Conservation (phyloP, 2,888 invertebrate genomes). For the Yponomeuta plumbellus region DNA sequence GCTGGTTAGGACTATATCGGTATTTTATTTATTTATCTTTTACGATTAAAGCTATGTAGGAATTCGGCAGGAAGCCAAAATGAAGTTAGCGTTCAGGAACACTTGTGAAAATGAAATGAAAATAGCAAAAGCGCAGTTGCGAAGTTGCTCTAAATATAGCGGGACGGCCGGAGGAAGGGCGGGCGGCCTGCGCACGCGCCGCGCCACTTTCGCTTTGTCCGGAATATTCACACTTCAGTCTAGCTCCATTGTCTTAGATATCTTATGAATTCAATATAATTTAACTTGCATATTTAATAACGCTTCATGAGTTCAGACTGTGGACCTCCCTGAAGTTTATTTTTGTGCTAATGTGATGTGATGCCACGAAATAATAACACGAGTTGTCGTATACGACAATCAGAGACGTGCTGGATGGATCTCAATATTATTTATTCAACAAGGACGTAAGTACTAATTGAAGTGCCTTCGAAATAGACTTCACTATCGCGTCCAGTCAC, state of each 20-base stretch:
- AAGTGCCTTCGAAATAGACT: not conserved
- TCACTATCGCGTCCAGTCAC: not conserved
- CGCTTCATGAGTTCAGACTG: not conserved
- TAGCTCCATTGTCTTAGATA: not conserved
- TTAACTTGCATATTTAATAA: slow-evolving; percentile 11
- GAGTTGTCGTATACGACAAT: not conserved
- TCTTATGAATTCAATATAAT: not conserved
- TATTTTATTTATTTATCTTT: slow-evolving; percentile 10
- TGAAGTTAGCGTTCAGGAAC: slow-evolving; percentile 48
- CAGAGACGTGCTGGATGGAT: not conserved
- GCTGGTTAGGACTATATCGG: not conserved
- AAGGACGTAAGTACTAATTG: not conserved
- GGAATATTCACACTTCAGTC: slow-evolving; percentile 5
- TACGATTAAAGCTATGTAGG: slow-evolving; percentile 20
- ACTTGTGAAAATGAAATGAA: slow-evolving; percentile 63
- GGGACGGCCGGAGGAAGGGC: slow-evolving; percentile 44
- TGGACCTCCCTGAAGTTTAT: slow-evolving; percentile 7
- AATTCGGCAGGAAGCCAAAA: slow-evolving; percentile 47
- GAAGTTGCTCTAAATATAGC: slow-evolving; percentile 72
- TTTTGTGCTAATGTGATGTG: not conserved
- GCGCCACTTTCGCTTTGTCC: slow-evolving; percentile 12
- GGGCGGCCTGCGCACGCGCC: slow-evolving; percentile 35
- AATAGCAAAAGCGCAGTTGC: slow-evolving; percentile 73
- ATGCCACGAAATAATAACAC: not conserved
- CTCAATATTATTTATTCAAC: not conserved